A percentile compares a stretch with the other conserved stretches of the same genome.
Conservation (phyloP, 2,113 vertebrate genomes). For the Neotragus pygmaeus region DNA sequence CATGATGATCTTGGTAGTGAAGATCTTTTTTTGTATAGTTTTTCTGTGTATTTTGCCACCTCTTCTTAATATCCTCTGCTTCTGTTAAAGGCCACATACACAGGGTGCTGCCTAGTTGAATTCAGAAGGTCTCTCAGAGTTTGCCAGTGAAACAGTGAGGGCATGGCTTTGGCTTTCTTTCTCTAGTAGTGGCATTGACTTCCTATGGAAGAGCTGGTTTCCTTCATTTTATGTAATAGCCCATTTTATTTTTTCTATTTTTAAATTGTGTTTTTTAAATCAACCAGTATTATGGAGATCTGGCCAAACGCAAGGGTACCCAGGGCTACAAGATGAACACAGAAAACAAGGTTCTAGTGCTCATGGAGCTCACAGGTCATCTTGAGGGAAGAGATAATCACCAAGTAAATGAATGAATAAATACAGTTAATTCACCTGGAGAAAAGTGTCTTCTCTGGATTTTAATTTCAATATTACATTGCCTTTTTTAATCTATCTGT, state of each 20-base stretch:
- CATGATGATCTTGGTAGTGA: accelerated
- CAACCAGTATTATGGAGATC: neutral
- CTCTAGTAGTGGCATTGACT: neutral
- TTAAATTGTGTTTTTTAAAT: neutral
- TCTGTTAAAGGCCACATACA: neutral
- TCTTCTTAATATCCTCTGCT: neutral
- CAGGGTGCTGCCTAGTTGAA: neutral
- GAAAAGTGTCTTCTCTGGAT: neutral
- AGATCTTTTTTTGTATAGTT: neutral
- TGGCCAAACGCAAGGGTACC: neutral
- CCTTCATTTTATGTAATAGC: neutral
- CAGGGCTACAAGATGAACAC: neutral
- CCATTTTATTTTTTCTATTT: neutral
- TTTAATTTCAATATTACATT: neutral
- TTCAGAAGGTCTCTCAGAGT: neutral
- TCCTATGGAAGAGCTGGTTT: neutral
- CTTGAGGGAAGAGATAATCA: too few species aligned
- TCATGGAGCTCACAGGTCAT: neutral
- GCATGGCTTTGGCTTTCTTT: neutral
- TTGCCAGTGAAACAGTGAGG: neutral
- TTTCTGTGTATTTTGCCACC: neutral
- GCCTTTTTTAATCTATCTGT: neutral
- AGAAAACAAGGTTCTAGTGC: neutral
- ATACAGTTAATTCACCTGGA: neutral
- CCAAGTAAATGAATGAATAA: neutral